Conservation (phyloP, 2,113 vertebrate species). For the Gymnarchus niloticus region DNA sequence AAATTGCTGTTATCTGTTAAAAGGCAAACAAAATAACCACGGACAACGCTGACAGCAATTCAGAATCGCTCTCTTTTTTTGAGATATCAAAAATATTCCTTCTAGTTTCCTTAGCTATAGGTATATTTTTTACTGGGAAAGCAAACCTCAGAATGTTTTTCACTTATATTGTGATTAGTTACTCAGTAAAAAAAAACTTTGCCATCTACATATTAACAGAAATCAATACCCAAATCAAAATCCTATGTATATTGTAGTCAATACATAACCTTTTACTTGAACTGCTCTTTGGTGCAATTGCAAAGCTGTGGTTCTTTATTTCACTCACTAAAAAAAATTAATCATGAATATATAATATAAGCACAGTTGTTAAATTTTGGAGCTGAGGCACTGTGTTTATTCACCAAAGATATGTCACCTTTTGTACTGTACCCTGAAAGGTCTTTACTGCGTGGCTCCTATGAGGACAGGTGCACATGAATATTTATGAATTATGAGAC, state of each 20-base stretch:
- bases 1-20: background rate
- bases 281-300: background rate
- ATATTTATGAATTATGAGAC: conserved; percentile 18
- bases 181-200: background rate
- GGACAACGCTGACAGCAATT: background rate
- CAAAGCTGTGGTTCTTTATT: background rate
- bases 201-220: background rate
- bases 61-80: background rate
- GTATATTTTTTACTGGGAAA: background rate
- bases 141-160: background rate
- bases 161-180: background rate
- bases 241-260: background rate
- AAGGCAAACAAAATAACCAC: background rate
- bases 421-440: background rate
- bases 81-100: background rate
- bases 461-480: background rate
- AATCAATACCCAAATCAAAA: no score
- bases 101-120: background rate
- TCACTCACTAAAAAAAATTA: background rate
- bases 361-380: background rate
- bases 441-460: background rate
- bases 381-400: background rate
- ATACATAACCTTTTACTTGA: background rate
- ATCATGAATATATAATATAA: no score
- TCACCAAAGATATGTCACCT: background rate